Evolutionary conservation across 2,888 invertebrate species (phyloP).

Genomic region (Pomacea canaliculata): DNA sequence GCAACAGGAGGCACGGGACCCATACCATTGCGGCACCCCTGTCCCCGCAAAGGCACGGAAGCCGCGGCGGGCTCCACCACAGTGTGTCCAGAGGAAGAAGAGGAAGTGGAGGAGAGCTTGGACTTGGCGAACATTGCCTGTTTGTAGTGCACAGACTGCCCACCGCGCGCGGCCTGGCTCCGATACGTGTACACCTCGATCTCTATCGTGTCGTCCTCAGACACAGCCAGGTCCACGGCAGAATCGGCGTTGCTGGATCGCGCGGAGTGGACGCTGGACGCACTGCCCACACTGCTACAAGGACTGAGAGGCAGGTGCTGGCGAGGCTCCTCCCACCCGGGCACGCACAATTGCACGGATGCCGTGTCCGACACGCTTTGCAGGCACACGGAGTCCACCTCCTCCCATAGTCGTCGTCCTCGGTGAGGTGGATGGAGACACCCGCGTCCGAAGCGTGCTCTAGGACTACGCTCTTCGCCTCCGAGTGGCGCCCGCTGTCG

Average conservation of each 20-base stretch:
- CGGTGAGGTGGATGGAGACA: constrained; percentile 20
- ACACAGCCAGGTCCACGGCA: constrained; percentile 54
- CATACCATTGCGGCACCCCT: neutral
- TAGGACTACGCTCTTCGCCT: neutral
- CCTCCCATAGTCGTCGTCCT: constrained; percentile 11
- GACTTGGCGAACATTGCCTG: constrained; percentile 9
- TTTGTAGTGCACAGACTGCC: neutral
- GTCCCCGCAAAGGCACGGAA: neutral
- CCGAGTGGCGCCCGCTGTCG: constrained; percentile 6
- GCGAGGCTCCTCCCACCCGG: constrained; percentile 8
- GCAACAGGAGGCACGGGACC: neutral
- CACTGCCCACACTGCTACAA: constrained; percentile 48
- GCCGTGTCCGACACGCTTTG: constrained; percentile 22
- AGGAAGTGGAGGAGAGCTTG: constrained; percentile 9
- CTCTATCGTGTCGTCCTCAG: constrained; percentile 49
- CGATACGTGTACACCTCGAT: constrained; percentile 6
- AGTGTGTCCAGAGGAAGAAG: constrained; percentile 3
- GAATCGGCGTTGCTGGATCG: constrained; percentile 59
- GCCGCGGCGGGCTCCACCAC: neutral
- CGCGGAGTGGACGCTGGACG: constrained; percentile 48
- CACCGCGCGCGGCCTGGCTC: neutral
- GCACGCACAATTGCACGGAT: constrained; percentile 20
- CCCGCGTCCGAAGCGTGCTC: neutral
- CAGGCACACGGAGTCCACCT: constrained; percentile 19
- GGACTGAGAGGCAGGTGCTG: constrained; percentile 24